These are phyloP conservation scores for Xylophagus ater DNA, from an alignment of 2,888 invertebrate genomes.

Conservation along the genomic window DNA sequence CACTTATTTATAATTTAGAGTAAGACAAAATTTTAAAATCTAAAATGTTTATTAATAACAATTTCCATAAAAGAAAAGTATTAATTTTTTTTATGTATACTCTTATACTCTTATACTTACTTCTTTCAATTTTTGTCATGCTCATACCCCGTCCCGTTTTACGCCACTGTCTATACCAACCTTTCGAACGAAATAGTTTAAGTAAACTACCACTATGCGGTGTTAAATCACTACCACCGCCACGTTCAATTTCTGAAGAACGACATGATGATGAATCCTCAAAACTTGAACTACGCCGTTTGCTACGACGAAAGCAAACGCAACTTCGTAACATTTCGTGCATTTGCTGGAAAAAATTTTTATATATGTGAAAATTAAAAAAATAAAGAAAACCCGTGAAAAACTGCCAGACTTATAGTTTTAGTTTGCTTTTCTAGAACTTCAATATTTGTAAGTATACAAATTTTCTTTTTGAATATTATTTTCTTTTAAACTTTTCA, in stretches of 20 bases:
- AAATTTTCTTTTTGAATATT: no score
- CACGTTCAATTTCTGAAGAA: conserved; percentile 38
- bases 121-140: conserved; percentile 67
- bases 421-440: no score
- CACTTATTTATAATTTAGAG: not conserved
- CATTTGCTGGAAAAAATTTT: no score
- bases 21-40: not conserved
- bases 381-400: no score
- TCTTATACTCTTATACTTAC: conserved; percentile 42
- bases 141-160: conserved; percentile 52
- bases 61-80: not conserved
- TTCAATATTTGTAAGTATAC: no score
- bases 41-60: not conserved
- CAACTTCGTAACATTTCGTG: conserved; percentile 35
- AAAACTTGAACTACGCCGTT: conserved; percentile 37
- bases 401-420: no score
- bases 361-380: no score
- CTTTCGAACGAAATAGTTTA: conserved; percentile 42
- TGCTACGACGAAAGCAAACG: conserved; percentile 35
- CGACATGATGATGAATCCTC: conserved; percentile 39
- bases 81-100: no score
- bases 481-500: no score
- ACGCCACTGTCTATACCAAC: conserved; percentile 55
- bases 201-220: conserved; percentile 29
- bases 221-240: conserved; percentile 23